A percentile compares a stretch with the other conserved stretches of the same genome.
Conservation (phyloP, 2,113 vertebrate species). For the Cichladusa arquata region DNA sequence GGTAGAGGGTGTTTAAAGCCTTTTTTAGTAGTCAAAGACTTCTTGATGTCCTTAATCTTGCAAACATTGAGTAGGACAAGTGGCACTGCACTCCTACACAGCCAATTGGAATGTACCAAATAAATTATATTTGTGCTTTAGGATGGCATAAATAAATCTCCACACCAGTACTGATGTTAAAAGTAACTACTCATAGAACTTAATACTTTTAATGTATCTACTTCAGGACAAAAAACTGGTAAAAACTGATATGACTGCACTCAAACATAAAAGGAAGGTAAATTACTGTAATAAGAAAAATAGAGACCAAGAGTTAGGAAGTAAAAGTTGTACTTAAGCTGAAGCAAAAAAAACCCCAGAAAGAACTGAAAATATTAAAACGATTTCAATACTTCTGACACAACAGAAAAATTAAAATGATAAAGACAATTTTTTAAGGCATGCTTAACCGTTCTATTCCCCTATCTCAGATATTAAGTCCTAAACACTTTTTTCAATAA, state of each 20-base stretch:
- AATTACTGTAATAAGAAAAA: neutral
- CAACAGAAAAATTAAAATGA: neutral
- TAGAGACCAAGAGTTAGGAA: neutral
- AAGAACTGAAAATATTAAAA: neutral
- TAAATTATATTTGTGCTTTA: neutral
- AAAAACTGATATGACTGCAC: neutral
- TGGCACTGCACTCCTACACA: neutral
- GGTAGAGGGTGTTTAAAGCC: neutral
- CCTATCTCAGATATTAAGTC: neutral
- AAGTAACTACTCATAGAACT: neutral
- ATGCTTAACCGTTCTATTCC: neutral
- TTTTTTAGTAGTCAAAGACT: neutral
- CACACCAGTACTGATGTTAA: accelerated
- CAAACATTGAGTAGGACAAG: neutral
- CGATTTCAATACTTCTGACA: neutral
- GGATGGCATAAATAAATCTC: neutral
- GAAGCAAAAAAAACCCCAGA: neutral
- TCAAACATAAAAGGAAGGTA: neutral
- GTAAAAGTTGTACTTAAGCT: neutral
- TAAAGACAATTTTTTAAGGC: neutral
- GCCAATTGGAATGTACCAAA: neutral
- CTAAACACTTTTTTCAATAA: neutral
- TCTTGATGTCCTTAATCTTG: neutral
- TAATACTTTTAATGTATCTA: neutral
- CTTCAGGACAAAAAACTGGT: neutral